Evolutionary conservation across 2,797 vertebrate genomes (phyloP), one percentile per base, ranked within the genome.

Genomic region (Anomalospiza imberbis): DNA sequence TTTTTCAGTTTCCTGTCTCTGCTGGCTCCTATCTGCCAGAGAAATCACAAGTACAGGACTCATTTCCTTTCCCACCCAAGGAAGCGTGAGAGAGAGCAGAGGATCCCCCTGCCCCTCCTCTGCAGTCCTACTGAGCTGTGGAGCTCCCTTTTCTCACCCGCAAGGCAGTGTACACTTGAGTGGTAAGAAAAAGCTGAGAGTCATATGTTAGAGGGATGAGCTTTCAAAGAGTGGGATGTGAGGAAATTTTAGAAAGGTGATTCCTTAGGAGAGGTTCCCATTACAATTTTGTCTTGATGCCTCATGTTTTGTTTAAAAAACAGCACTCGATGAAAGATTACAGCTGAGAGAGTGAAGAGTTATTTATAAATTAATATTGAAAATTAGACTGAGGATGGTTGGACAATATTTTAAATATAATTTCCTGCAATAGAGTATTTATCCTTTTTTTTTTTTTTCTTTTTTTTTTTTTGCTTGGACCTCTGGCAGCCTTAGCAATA

Each of bases 31-130:
- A n/a, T 90, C 81, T 95, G 29, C 63, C 57, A 63, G 74, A 82
- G 67, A 66, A 89, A 92, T 91, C 88, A 47, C 63, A 74, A 89
- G 92, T 55, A 87, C 86, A 87, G 60, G 42, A 26, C 53, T 79
- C 6, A 53, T 95, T 94, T 93, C 80, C 88, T 92, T 93, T 94
- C 86, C 84, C 65, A 71, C 78, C 81, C 91, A 74, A 84, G 89
- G 89, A 89, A 94, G 77, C 1, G 0, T 55, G 61, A 88, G 84
- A 77, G 86, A 70, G 40, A 83, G 65, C 15, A 10, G 74, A 85
- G 80, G 61, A 92, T 85, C 94, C 90, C 68, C 44, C 38, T 16
- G 1, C 38, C 63, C 55, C 84, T 85, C 47, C 70, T 75, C 68
- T 89, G 81, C 70, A n/a, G 54, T 89, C 1, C 0, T 12, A 42